Evolutionary conservation across 2,888 invertebrate species (phyloP).

Genomic region (Liodrosophila aerea): DNA sequence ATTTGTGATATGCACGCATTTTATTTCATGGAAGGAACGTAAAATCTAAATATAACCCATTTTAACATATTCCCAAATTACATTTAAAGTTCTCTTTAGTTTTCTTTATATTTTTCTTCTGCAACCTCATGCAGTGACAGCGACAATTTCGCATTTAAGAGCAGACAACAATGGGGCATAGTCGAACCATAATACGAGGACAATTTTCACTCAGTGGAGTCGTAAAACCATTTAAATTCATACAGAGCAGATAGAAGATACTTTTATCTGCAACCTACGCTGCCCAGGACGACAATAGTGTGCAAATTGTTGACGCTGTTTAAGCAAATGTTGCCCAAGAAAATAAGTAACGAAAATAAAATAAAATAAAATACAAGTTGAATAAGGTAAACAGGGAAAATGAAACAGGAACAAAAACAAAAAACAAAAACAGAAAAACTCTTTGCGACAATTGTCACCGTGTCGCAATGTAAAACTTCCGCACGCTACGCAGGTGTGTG

Average conservation of each 20-base stretch:
- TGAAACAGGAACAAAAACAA: constrained; percentile 10
- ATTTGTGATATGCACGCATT: no score
- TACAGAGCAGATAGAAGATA: constrained; percentile 58
- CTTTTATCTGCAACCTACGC: constrained; percentile 33
- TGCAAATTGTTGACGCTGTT: constrained; percentile 72
- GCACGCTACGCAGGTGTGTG: constrained; percentile 51
- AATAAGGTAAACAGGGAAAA: constrained; percentile 8
- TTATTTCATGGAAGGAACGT: no score
- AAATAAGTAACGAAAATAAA: constrained; percentile 42
- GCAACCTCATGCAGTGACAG: neutral
- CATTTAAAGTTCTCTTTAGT: constrained; percentile 11
- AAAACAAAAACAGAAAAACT: constrained; percentile 23
- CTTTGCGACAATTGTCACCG: constrained; percentile 53
- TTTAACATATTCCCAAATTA: neutral
- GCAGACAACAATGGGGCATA: constrained; percentile 1
- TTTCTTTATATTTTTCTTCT: constrained; percentile 1
- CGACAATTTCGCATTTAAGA: constrained; percentile 13
- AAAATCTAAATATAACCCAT: no score
- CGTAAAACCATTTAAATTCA: constrained; percentile 74
- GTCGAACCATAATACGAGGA: constrained; percentile 12
- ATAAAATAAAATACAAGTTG: constrained; percentile 30
- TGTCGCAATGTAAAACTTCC: constrained; percentile 48
- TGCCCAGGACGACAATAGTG: constrained; percentile 58
- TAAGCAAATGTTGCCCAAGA: constrained; percentile 67
- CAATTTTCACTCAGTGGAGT: constrained; percentile 43